Conservation (phyloP, 2,888 invertebrate species). For the Ecliptopera silaceata region DNA sequence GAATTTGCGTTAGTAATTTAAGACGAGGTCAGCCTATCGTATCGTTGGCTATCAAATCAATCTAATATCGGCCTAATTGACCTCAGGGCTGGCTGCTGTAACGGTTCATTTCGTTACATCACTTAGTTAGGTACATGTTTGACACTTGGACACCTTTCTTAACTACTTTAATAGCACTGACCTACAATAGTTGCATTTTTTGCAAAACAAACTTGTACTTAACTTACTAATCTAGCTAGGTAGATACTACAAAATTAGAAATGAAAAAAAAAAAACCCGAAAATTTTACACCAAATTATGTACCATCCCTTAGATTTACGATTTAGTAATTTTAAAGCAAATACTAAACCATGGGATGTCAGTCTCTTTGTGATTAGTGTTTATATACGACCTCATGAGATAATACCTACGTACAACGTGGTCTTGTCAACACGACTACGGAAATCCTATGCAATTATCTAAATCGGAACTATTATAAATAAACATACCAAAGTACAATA, state of each 20-base stretch:
- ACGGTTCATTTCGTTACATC: slow-evolving; percentile 70
- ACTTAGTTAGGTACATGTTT: slow-evolving; percentile 37
- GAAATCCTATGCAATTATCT: neutral
- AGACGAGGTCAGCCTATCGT: slow-evolving; percentile 42
- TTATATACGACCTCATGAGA: no score
- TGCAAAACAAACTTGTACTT: neutral
- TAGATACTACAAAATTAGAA: no score
- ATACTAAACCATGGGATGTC: no score
- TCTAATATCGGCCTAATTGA: slow-evolving; percentile 47
- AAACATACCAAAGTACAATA: neutral
- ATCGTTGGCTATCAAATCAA: slow-evolving; percentile 39
- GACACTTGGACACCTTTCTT: neutral
- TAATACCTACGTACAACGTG: no score
- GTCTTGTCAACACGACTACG: neutral
- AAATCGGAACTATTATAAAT: neutral
- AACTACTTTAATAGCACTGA: slow-evolving; percentile 59
- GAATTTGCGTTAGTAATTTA: slow-evolving; percentile 8
- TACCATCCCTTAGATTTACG: no score
- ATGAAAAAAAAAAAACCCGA: no score
- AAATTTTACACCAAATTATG: no score
- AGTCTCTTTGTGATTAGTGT: no score
- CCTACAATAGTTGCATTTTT: slow-evolving; percentile 35
- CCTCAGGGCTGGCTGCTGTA: slow-evolving; percentile 53
- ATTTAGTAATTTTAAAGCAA: no score
- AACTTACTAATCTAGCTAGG: no score